These are phyloP conservation scores for Pteromalus puparum DNA, from an alignment of 1,140 invertebrate species.

Conservation along the genomic window DNA sequence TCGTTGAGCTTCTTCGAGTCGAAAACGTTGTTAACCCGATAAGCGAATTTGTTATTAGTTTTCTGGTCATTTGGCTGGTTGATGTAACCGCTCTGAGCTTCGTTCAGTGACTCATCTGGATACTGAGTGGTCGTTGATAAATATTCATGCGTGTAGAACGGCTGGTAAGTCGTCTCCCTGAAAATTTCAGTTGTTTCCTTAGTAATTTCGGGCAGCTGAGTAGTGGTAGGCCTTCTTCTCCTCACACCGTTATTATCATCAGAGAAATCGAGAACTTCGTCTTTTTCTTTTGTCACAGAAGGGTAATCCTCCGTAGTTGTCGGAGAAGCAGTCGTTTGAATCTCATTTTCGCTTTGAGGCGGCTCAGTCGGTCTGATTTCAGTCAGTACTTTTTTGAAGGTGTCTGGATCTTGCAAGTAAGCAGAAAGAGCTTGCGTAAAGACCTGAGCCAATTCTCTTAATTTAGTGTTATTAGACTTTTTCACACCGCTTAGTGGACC, in stretches of 20 bases:
- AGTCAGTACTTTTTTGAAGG: conserved; percentile 84
- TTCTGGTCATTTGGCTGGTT: conserved; percentile 62
- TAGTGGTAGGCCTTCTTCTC: conserved; percentile 69
- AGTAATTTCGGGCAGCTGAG: conserved; percentile 50
- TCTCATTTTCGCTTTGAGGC: conserved; percentile 66
- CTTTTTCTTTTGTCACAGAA: conserved; percentile 79
- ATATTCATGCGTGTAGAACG: conserved; percentile 48
- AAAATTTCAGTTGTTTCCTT: conserved; percentile 2
- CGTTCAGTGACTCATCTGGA: conserved; percentile 65
- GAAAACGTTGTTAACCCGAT: conserved; percentile 64
- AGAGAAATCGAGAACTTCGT: conserved; percentile 86
- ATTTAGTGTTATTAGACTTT: conserved; percentile 76
- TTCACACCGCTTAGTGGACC: conserved; percentile 76
- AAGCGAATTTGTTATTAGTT: conserved; percentile 67
- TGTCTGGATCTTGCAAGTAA: conserved; percentile 87
- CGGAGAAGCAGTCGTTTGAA: conserved; percentile 60
- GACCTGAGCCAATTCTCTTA: conserved; percentile 86
- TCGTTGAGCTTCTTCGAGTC: conserved; percentile 58
- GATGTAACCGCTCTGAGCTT: conserved; percentile 62
- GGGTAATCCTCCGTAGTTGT: conserved; percentile 70
- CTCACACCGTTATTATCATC: conserved; percentile 75
- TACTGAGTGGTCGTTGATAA: conserved; percentile 52
- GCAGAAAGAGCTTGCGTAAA: conserved; percentile 88
- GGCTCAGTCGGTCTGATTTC: conserved; percentile 87
- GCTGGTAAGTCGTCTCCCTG: conserved; percentile 54